A percentile compares a stretch with the other conserved stretches of the same genome.
These are phyloP conservation scores for Eupleurogrammus muticus DNA, from an alignment of 2,797 vertebrate genomes.

Conservation along the genomic window DNA sequence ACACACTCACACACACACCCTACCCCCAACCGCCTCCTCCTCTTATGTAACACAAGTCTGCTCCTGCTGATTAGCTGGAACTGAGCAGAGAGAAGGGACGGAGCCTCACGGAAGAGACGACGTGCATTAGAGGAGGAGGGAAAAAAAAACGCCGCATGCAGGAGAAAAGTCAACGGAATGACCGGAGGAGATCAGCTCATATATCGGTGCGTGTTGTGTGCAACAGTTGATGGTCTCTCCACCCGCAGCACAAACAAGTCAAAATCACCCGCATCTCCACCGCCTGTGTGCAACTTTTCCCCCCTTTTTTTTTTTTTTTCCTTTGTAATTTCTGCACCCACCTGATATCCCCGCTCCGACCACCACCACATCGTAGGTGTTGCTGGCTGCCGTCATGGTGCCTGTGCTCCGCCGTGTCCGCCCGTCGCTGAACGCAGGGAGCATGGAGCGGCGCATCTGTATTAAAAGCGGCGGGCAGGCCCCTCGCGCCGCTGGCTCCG, in stretches of 20 bases:
- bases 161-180: background rate
- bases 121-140: too few relatives aligned
- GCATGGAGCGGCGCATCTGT: slow-evolving; percentile 70
- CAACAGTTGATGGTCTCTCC: slow-evolving; percentile 55
- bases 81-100: slow-evolving; percentile 37
- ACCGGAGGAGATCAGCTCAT: too few relatives aligned
- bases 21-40: background rate
- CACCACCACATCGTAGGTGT: slow-evolving; percentile 91
- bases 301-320: background rate
- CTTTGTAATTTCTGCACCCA: slow-evolving; percentile 66
- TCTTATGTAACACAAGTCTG: slow-evolving; percentile 60
- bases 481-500: slow-evolving; percentile 52
- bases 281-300: background rate
- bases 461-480: slow-evolving; percentile 72
- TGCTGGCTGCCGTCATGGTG: slow-evolving; percentile 82
- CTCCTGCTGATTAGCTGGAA: slow-evolving; percentile 60
- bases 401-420: slow-evolving; percentile 30
- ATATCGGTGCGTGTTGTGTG: background rate
- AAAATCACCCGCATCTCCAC: background rate
- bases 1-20: background rate
- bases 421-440: slow-evolving; percentile 56
- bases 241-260: slow-evolving; percentile 12
- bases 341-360: slow-evolving; percentile 95
- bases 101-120: slow-evolving; percentile 59
- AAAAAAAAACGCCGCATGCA: background rate